Evolutionary conservation across 2,888 invertebrate genomes (phyloP), one percentile per base, ranked within the genome.

Genomic region (Pseudococcus longispinus): DNA sequence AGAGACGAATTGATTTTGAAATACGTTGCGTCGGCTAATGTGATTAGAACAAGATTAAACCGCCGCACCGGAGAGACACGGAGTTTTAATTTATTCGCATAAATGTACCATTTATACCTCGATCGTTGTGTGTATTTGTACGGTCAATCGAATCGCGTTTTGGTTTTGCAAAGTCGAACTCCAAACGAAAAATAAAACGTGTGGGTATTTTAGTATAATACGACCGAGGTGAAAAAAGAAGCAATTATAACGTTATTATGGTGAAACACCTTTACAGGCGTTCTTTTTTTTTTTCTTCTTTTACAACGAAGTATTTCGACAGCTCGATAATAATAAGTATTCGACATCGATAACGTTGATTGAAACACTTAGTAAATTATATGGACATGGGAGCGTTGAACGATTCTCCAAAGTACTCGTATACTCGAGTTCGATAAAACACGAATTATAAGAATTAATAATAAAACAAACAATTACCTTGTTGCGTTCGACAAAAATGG

Each of bases 401-500:
- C 5, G 3, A 23, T 11, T 60, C 6, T 60, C 13, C 2, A 23
- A 60, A 20, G 60, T 55, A 15, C 46, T 2, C n/a, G n/a, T n/a
- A n/a, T n/a, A n/a, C n/a, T 37, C 4, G 4, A 37, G 37, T 60
- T 20, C 13, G 9, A 60, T 23, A 23, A 60, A 23, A 60, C 23
- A 11, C 20, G 23, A 60, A 60, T 60, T 60, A 9, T 9, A 60
- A 60, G 1, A 23, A 23, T 60, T 1, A 23, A 11, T n/a, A 51
- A 51, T 51, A 18, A 51, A 51, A n/a, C n/a, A 51, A 51, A 51
- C n/a, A 74, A 65, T 80, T 80, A 80, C 77, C 77, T 80, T 20
- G 77, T 80, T 42, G 77, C 23, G 77, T 9, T 80, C 20, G 9
- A 80, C 42, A 42, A 37, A 26, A 18, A 80, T 42, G 29, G 20